A percentile compares a stretch with the other conserved stretches of the same genome.
Conservation (phyloP, 2,888 invertebrate genomes). For the Chloroclystis v-ata region DNA sequence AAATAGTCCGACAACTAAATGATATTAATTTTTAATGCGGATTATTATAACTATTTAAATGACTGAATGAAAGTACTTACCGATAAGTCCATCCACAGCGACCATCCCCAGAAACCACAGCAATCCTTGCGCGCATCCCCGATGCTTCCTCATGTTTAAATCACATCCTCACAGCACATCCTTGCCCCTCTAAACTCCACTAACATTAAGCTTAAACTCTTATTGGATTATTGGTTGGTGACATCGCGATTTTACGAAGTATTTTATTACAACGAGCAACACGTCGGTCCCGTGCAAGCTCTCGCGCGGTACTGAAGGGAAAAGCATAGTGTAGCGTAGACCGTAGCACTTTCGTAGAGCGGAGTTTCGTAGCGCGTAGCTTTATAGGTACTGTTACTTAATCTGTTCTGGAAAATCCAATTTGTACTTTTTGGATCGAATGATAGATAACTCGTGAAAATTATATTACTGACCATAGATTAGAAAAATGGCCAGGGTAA, state of each 20-base stretch:
- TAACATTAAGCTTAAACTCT: slow-evolving; percentile 34
- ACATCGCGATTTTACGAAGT: slow-evolving; percentile 48
- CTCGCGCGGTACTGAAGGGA: slow-evolving; percentile 54
- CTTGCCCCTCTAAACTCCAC: slow-evolving; percentile 27
- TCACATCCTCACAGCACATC: slow-evolving; percentile 62
- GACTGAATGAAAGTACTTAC: slow-evolving; percentile 35
- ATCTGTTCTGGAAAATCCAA: slow-evolving; percentile 50
- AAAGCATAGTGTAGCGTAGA: slow-evolving; percentile 35
- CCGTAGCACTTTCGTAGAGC: slow-evolving; percentile 27
- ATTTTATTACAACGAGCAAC: slow-evolving; percentile 26
- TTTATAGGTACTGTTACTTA: slow-evolving; percentile 9
- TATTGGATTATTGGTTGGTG: slow-evolving; percentile 63
- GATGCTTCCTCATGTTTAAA: slow-evolving; percentile 62
- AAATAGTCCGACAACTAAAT: too few species aligned
- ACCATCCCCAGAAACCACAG: slow-evolving; percentile 50
- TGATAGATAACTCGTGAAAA: slow-evolving; percentile 5
- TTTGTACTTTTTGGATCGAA: slow-evolving; percentile 51
- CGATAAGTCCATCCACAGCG: slow-evolving; percentile 63
- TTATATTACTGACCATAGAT: too few species aligned
- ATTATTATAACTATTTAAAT: too few species aligned
- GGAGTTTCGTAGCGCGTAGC: slow-evolving; percentile 34
- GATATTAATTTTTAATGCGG: too few species aligned
- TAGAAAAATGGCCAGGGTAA: too few species aligned
- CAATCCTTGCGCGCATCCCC: slow-evolving; percentile 61
- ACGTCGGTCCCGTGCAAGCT: slow-evolving; percentile 35